Conservation (phyloP, 2,113 vertebrate genomes). For the Austrofundulus limnaeus region DNA sequence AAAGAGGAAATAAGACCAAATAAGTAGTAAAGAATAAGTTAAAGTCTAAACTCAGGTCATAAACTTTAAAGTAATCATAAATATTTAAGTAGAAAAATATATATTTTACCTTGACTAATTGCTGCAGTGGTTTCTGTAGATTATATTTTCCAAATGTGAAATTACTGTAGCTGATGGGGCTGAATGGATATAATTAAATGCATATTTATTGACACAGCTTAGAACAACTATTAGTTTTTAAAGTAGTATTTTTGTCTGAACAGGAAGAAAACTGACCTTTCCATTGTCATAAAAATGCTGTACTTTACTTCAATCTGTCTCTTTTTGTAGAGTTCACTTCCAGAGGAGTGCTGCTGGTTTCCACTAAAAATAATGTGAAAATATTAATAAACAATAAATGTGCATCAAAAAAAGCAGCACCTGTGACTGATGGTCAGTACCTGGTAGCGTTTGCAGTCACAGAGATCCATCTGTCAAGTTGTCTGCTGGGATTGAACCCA, state of each 20-base stretch:
- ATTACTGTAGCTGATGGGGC: constrained; percentile 79
- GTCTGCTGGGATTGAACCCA: constrained; percentile 1
- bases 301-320: constrained; percentile 73
- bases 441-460: constrained; percentile 15
- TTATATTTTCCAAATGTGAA: constrained; percentile 73
- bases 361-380: constrained; percentile 57
- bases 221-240: not conserved
- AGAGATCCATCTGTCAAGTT: constrained; percentile 3
- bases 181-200: constrained; percentile 36
- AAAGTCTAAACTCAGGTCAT: not conserved
- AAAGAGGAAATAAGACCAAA: not conserved
- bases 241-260: not conserved
- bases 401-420: not conserved
- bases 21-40: not conserved
- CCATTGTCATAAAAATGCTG: constrained; percentile 68
- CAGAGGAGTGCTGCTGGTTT: constrained; percentile 38
- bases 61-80: not conserved
- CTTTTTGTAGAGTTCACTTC: constrained; percentile 35
- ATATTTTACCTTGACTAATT: constrained; percentile 71
- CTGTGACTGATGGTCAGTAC: not conserved
- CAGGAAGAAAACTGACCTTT: constrained; percentile 62
- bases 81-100: not conserved
- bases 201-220: not conserved
- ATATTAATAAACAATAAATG: constrained; percentile 29
- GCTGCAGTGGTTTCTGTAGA: constrained; percentile 61